phyloP scores from a whole-genome alignment of 1,140 invertebrate species.

The Neuroterus valhalla region DNA sequence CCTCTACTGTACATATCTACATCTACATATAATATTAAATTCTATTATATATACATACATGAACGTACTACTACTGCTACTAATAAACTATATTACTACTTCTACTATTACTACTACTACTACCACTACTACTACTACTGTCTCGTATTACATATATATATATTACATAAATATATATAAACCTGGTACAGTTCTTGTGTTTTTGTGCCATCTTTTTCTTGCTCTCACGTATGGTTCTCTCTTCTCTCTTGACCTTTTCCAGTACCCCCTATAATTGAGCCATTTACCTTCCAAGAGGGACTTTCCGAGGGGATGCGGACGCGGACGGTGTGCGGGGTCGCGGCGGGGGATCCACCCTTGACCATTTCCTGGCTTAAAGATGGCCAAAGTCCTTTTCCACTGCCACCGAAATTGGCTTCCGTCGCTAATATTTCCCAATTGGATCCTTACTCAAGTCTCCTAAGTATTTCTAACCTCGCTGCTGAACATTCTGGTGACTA shows the following conservation, averaged over 20 bases:
- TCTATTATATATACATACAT: conserved; percentile 62
- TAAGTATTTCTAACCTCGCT: conserved; percentile 85
- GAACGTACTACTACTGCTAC: conserved; percentile 56
- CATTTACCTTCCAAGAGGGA: conserved; percentile 88
- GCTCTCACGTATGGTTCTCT: conserved; percentile 80
- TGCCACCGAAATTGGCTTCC: conserved; percentile 78
- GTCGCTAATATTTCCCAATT: conserved; percentile 82
- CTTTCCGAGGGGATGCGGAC: conserved; percentile 90
- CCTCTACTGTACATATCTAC: conserved; percentile 71
- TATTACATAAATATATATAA: conserved; percentile 42
- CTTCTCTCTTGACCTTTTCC: conserved; percentile 80
- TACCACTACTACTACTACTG: conserved; percentile 38
- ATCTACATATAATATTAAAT: conserved; percentile 68
- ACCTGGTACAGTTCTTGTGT: conserved; percentile 65
- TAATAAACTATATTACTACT: conserved; percentile 42
- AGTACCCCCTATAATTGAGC: conserved; percentile 90
- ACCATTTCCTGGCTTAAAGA: conserved; percentile 88
- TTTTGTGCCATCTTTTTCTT: conserved; percentile 76
- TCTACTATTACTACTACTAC: conserved; percentile 36
- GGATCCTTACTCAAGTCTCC: conserved; percentile 84
- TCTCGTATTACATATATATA: conserved; percentile 46
- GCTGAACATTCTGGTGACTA: conserved; percentile 86
- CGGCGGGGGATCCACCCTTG: conserved; percentile 85
- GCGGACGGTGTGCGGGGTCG: conserved; percentile 89
- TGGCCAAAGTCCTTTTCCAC: conserved; percentile 76